Base-by-base conservation (phyloP, 2,113 vertebrate species). In the Osmerus eperlanus region DNA sequence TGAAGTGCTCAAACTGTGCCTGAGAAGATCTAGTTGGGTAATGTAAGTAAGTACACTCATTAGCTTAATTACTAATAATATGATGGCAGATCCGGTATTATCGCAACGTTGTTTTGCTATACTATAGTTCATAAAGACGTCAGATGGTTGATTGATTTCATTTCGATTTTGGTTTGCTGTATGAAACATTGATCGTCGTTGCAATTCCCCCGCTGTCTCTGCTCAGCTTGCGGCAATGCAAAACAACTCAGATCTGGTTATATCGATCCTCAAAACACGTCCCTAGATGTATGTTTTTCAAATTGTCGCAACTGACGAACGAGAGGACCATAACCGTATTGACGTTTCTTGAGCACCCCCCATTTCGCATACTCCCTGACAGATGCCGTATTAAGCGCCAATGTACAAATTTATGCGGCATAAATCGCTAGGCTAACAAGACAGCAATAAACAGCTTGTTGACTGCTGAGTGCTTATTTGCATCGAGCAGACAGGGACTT, bases 361-460 rank as follows among this genome's bases (percentile, higher is more conserved):
- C 68, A 66, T 74, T 76, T 74, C 61, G 69, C 71, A 73, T 69
- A 70, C 75, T 71, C 74, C 54, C 0, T 75, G 79, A 81, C 84
- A 85, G 80, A 85, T 79, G 76, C 80, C 75, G 70, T 73, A 83
- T 83, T 84, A 86, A 86, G 82, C 75, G 78, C 71, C 78, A 58
- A n/a, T 1, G 65, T 76, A 73, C 81, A 81, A 86, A 83, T 72
- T 80, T 70, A 84, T 80, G 83, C 76, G 68, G 79, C 72, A 84
- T 81, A 83, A 85, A 83, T 85, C 75, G 81, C 73, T 73, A 71
- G 54, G 66, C 72, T 84, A 80, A 87, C 70, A 72, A 76, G 70
- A 55, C 66, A 59, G 76, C 65, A 75, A 75, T 83, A 83, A 83
- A 84, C 82, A 80, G 81, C 81, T 74, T 68, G 74, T 76, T 75